Base-by-base conservation (phyloP, 2,113 vertebrate species). In the Gymnogyps californianus region DNA sequence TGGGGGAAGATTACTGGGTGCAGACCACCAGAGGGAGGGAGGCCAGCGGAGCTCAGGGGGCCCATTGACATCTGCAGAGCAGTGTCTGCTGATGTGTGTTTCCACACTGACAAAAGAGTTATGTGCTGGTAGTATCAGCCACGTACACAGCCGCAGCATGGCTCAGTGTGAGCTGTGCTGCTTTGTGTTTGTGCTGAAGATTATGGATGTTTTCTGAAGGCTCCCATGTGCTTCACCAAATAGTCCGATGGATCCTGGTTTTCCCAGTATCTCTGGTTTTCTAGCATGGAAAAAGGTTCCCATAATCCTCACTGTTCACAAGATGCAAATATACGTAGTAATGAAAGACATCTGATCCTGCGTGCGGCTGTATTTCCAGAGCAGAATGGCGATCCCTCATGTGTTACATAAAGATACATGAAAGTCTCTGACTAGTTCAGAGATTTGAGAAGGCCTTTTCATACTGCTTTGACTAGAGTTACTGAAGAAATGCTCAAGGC, bases 91-190 rank as follows among this genome's bases (percentile, higher is more conserved):
- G 36, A 10, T 9, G 7, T 16, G 10, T 13, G 1, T n/a, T 57
- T 70, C 82, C 51, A 79, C 32, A 6, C 0, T 0, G 2, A 3
- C 2, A 2, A 31, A 16, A 36, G 18, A 20, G 8, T 54, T 55
- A 15, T 0, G 0, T 49, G 32, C 42, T 8, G 13, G 21, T 57
- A 24, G 11, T 21, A 8, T 28, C 49, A 69, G 47, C 15, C 28
- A 26, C 0, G 0, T 29, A 15, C 1, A 0, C 32, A 11, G 57
- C 29, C 2, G 1, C 11, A 9, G 15, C 1, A 2, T 2, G 9
- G 58, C 34, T 62, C 8, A 6, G 18, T 19, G 47, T 0, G 10
- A 51, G 74, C 19, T 26, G 49, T 36, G 36, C n/a, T 52, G 42
- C 19, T 59, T 54, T 55, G 42, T 21, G 11, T 25, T 66, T 69